Base-by-base conservation (phyloP, 2,888 invertebrate genomes). In the Druceiella hillmani region DNA sequence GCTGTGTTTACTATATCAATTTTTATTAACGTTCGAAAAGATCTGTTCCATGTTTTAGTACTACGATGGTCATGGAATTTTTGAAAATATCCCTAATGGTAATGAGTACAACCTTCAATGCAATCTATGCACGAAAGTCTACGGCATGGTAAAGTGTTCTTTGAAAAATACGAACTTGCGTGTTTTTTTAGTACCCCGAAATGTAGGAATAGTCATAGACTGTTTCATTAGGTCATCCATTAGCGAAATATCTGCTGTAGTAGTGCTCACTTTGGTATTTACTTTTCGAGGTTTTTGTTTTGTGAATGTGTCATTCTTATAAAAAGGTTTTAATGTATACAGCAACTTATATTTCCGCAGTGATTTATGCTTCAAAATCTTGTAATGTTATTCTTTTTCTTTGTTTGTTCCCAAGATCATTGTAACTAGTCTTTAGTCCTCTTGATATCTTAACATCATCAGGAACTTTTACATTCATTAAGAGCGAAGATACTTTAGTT, bases 121-220 rank as follows among this genome's bases (percentile, higher is more conserved):
- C 41, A 43, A 34, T 43, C n/a, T n/a, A n/a, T n/a, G 30, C 45
- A 45, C 33, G 45, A 45, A 38, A 48, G 44, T 17, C 33, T 46
- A 45, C 45, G 46, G 20, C 15, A 46, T 24, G 45, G 28, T 11
- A 46, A 37, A 24, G 17, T 35, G 24, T 46, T 34, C 20, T n/a
- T 34, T 16, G 40, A 24, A 30, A 31, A 44, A 46, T 11, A 46
- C 45, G 26, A 46, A 48, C 33, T 49, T 44, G 32, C 41, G 49
- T 22, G 43, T 45, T 43, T 45, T 43, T 29, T 46, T 43, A 16
- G 44, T 49, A 41, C 46, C 47, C 16, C 42, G 45, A 30, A 47
- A 49, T 16, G 46, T 30, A 43, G 45, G n/a, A 45, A 49, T 45
- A 27, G 27, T 40, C 9, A 6, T 34, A 9, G 48, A 9, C n/a